phyloP scores from a whole-genome alignment of 2,113 vertebrate genomes.

The Myanophis thanlyinensis region DNA sequence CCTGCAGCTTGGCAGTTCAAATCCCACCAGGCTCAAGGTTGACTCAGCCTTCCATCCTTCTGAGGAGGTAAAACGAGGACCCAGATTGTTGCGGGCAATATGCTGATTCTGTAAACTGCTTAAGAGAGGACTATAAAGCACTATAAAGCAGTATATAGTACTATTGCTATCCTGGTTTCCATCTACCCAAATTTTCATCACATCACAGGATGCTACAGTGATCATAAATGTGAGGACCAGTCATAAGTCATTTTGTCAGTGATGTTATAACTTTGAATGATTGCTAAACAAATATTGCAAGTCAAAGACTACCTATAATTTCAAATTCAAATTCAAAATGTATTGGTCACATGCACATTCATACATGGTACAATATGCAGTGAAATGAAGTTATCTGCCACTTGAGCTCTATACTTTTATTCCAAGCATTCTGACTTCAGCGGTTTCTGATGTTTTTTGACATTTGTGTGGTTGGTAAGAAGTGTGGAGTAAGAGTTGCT shows the following conservation, averaged over 20 bases:
- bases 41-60: too few relatives aligned
- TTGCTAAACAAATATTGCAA: not conserved
- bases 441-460: not conserved
- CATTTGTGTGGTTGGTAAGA: constrained; percentile 1
- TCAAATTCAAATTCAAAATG: too few relatives aligned
- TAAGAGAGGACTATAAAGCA: too few relatives aligned
- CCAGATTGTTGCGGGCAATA: too few relatives aligned
- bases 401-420: not conserved
- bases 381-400: accelerated
- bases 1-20: too few relatives aligned
- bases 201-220: not conserved
- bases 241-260: not conserved
- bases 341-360: too few relatives aligned
- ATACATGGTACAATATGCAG: too few relatives aligned
- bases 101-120: too few relatives aligned
- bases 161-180: not conserved
- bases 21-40: too few relatives aligned
- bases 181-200: not conserved
- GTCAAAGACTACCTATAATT: not conserved
- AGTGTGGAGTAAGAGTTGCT: accelerated
- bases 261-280: not conserved
- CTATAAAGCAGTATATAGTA: too few relatives aligned
- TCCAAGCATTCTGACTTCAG: not conserved
- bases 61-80: too few relatives aligned
- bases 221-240: not conserved